Conservation (phyloP, 2,797 vertebrate genomes). For the Rhynchotus rufescens region DNA sequence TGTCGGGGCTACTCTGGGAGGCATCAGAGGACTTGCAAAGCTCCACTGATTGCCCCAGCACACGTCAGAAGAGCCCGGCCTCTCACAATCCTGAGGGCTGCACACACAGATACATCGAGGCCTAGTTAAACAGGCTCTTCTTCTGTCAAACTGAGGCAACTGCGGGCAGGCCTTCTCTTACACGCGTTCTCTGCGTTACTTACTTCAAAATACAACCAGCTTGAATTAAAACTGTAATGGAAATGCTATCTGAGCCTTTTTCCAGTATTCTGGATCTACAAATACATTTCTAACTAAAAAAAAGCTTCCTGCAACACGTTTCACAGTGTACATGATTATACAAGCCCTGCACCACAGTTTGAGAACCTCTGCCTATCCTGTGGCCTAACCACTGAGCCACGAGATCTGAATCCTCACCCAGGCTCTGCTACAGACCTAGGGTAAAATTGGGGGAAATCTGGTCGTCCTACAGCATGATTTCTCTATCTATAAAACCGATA, state of each 20-base stretch:
- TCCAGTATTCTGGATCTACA: slow-evolving; percentile 6
- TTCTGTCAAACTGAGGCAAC: background rate
- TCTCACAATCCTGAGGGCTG: background rate
- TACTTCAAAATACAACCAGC: background rate
- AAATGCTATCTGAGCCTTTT: background rate
- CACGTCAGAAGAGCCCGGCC: background rate
- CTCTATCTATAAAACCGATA: background rate
- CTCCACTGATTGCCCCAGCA: background rate
- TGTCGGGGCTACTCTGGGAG: background rate
- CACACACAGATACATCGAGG: background rate
- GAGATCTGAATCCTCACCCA: background rate
- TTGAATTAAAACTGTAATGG: background rate
- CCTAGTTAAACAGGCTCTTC: background rate
- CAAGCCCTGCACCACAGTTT: background rate
- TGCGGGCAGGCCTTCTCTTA: background rate
- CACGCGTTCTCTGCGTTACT: background rate
- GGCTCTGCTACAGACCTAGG: background rate
- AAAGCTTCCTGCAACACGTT: background rate
- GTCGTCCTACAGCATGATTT: background rate
- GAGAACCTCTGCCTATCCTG: background rate
- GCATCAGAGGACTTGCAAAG: background rate
- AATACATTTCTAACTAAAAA: background rate
- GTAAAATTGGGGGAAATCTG: background rate
- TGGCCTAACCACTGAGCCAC: background rate
- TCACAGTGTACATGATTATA: background rate